These are phyloP conservation scores for Nerophis ophidion DNA, from an alignment of 2,113 vertebrate species.

Conservation along the genomic window DNA sequence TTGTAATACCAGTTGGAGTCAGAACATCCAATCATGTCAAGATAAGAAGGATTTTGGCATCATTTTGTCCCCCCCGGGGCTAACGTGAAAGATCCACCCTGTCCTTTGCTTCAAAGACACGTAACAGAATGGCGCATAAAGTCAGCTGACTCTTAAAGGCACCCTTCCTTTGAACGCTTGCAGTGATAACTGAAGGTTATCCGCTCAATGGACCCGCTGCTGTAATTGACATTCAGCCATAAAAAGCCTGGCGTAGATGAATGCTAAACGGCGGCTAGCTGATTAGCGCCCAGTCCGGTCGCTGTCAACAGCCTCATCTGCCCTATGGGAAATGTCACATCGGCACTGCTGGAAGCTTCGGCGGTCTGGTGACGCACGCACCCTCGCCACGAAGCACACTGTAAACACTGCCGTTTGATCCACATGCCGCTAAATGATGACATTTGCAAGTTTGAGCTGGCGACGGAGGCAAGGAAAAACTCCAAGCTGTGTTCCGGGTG, in stretches of 20 bases:
- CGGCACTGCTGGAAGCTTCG: too few relatives aligned
- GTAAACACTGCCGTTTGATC: too few relatives aligned
- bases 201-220: slow-evolving; percentile 53
- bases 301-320: slow-evolving; percentile 66
- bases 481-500: too few relatives aligned
- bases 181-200: slow-evolving; percentile 67
- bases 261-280: slow-evolving; percentile 61
- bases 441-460: too few relatives aligned
- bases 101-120: slow-evolving; percentile 45
- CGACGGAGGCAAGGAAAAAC: too few relatives aligned
- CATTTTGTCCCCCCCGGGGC: neutral
- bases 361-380: too few relatives aligned
- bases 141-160: slow-evolving; percentile 62
- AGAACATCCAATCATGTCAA: too few relatives aligned
- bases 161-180: slow-evolving; percentile 49
- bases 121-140: slow-evolving; percentile 55
- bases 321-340: slow-evolving; percentile 70
- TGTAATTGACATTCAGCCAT: slow-evolving; percentile 76
- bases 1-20: too few relatives aligned
- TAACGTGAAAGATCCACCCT: slow-evolving; percentile 31
- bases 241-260: slow-evolving; percentile 61
- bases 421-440: too few relatives aligned
- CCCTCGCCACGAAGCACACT: too few relatives aligned
- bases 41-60: too few relatives aligned
- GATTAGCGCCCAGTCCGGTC: slow-evolving; percentile 66